A percentile compares a stretch with the other conserved stretches of the same genome.
phyloP scores from a whole-genome alignment of 2,113 vertebrate species.

The Oreochromis niloticus region DNA sequence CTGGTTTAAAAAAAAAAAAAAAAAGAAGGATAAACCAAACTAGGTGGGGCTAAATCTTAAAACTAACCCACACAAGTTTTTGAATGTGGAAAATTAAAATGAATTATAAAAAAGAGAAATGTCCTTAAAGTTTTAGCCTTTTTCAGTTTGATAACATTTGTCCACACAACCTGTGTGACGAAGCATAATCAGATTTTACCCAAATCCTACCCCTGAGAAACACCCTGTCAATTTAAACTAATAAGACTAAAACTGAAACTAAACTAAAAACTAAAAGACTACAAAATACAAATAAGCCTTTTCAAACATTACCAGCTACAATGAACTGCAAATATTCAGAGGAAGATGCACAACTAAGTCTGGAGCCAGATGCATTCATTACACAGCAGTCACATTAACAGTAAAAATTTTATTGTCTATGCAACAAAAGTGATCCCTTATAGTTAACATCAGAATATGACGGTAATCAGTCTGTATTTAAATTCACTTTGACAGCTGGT shows the following conservation, averaged over 20 bases:
- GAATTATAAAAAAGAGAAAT: neutral
- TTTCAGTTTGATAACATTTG: neutral
- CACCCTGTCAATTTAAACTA: neutral
- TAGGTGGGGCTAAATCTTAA: neutral
- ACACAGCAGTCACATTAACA: neutral
- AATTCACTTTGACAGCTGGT: constrained; percentile 24
- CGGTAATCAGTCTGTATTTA: constrained; percentile 16
- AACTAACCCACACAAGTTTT: neutral
- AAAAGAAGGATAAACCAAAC: accelerated
- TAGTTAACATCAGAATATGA: neutral
- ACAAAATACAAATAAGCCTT: neutral
- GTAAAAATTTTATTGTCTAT: constrained; percentile 52
- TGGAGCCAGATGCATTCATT: neutral
- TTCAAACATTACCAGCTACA: neutral
- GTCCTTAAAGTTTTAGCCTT: neutral
- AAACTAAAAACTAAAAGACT: neutral
- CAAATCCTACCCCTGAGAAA: neutral
- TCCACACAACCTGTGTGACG: accelerated
- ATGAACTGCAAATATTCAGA: neutral
- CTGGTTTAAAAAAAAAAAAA: accelerated
- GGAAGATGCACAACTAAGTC: neutral
- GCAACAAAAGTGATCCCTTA: constrained; percentile 57
- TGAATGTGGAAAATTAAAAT: neutral
- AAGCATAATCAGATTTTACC: neutral
- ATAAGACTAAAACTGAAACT: neutral